Base-by-base conservation (phyloP, 2,888 invertebrate genomes). In the Mactromeris polynyma region DNA sequence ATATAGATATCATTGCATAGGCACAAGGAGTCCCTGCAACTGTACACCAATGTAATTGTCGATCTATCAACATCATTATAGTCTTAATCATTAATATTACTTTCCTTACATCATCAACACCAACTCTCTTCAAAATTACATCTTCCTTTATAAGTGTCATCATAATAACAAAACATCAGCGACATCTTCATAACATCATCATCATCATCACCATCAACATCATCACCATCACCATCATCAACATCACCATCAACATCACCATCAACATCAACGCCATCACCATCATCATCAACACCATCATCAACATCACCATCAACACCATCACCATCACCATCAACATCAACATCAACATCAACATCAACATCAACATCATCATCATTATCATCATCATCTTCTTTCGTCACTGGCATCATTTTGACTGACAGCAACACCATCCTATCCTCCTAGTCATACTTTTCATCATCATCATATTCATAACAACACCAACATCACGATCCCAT, bases 271-370 rank as follows among this genome's bases (percentile, higher is more conserved):
- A 6, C 40, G 40, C 17, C 73, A 40, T 26, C 73, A 83, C 40
- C 31, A 69, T n/a, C 79, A 69, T 80, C 83, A 78, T 79, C 83
- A 64, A 69, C 83, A 58, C 78, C 46, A 58, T 79, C 40, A 88
- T 88, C 88, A 81, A 38, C 81, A 31, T 36, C 36, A 54, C 19
- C 36, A 58, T 1, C 36, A 36, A 2, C 38, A 36, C 0, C 33
- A 58, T 3, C 54, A 36, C 3, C 33, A n/a, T 7, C 38, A 42
- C 21, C 38, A 40, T 26, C 69, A 40, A 26, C 40, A 64, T 42
- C 73, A 40, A 0, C 73, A 83, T 38, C 31, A 31, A 3, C 82
- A 79, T 73, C 83, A 78, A 69, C 83, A 42, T 79, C 83, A 42
- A 64, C 69, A 58, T 79, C 40, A 36, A 7, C 31, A 31, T 6